These are phyloP conservation scores for Origma solitaria DNA, from an alignment of 2,113 vertebrate species.

Conservation along the genomic window DNA sequence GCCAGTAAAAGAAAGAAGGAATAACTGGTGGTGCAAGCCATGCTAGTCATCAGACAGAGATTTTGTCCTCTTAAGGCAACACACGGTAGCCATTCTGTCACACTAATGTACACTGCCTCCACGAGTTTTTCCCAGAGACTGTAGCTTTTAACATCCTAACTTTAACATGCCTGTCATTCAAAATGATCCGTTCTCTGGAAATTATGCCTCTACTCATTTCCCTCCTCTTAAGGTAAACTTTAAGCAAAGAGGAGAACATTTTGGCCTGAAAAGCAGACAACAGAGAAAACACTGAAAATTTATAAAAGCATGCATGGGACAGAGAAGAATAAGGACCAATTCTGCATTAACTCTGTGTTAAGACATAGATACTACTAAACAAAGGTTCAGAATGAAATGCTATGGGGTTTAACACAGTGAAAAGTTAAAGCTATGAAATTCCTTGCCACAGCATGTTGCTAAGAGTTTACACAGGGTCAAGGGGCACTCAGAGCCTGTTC, in stretches of 20 bases:
- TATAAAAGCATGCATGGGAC: neutral
- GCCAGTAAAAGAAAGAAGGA: neutral
- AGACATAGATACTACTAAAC: no score
- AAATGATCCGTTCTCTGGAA: neutral
- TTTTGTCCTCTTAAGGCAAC: neutral
- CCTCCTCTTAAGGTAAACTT: neutral
- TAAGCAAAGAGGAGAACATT: neutral
- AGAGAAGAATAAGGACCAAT: neutral
- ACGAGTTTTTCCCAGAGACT: neutral
- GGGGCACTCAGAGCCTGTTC: neutral
- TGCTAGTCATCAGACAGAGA: neutral
- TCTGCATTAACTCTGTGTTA: neutral
- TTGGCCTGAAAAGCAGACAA: neutral
- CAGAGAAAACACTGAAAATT: neutral
- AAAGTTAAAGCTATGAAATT: neutral
- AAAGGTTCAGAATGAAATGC: neutral
- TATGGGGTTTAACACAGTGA: neutral
- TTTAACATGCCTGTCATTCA: neutral
- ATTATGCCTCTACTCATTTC: neutral
- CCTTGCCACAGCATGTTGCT: neutral
- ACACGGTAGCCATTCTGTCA: neutral
- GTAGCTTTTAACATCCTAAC: neutral
- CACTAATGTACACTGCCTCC: neutral
- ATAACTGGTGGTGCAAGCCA: neutral
- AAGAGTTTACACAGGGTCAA: neutral